phyloP scores from a whole-genome alignment of 1,140 invertebrate species.

The Trialeurodes vaporariorum region DNA sequence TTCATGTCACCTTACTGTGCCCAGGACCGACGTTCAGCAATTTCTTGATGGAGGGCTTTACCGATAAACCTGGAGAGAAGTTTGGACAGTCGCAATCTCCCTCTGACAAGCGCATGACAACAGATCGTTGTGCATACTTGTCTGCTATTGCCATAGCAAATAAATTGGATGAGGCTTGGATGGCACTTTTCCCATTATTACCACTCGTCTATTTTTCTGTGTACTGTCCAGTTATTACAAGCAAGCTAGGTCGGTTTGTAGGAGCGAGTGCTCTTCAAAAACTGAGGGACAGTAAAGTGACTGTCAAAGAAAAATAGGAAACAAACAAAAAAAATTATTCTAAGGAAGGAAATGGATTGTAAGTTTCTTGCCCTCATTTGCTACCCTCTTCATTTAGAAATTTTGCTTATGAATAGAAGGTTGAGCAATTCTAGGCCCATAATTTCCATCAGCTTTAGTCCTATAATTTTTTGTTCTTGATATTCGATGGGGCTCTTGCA shows the following conservation, averaged over 20 bases:
- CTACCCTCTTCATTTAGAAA: too few relatives aligned
- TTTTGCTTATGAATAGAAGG: too few relatives aligned
- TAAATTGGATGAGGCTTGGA: slow-evolving; percentile 63
- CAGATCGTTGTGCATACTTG: slow-evolving; percentile 57
- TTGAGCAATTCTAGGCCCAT: too few relatives aligned
- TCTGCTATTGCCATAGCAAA: slow-evolving; percentile 65
- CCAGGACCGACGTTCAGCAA: slow-evolving; percentile 64
- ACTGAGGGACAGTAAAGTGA: slow-evolving; percentile 33
- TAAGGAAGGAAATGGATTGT: too few relatives aligned
- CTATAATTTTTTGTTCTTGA: too few relatives aligned
- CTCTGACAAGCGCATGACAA: slow-evolving; percentile 48
- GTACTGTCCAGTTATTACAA: slow-evolving; percentile 50
- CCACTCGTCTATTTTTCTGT: slow-evolving; percentile 46
- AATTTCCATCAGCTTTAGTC: too few relatives aligned
- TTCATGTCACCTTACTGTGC: slow-evolving; percentile 58
- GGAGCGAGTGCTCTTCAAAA: slow-evolving; percentile 32
- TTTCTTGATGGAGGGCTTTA: slow-evolving; percentile 57
- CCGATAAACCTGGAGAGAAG: slow-evolving; percentile 47
- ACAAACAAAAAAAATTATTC: slow-evolving; percentile 11
- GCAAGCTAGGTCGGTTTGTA: slow-evolving; percentile 35
- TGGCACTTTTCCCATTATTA: slow-evolving; percentile 49
- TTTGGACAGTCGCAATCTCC: slow-evolving; percentile 38
- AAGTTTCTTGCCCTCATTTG: too few relatives aligned
- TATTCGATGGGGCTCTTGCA: too few relatives aligned
- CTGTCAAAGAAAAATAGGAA: slow-evolving; percentile 15